phyloP scores from a whole-genome alignment of 2,113 vertebrate genomes.

The Tursiops truncatus region DNA sequence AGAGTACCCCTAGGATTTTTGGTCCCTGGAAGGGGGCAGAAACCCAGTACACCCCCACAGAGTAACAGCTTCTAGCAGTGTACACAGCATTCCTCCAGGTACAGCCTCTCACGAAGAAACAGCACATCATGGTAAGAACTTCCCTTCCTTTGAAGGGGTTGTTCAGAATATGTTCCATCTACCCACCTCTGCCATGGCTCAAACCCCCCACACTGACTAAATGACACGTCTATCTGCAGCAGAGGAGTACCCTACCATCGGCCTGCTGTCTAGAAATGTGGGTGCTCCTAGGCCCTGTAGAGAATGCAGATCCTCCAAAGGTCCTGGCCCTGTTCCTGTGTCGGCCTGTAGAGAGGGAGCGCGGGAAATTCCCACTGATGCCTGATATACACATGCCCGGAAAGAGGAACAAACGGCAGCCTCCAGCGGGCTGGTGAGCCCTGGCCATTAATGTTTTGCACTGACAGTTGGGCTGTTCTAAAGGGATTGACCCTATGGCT shows the following conservation, averaged over 20 bases:
- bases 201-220: background rate
- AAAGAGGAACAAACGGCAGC: no score
- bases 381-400: no score
- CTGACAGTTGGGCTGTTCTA: no score
- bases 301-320: no score
- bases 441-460: no score
- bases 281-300: background rate
- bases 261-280: background rate
- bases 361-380: no score
- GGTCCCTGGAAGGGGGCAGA: background rate
- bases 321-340: no score
- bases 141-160: background rate
- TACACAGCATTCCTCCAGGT: background rate
- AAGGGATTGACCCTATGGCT: no score
- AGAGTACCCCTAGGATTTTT: background rate
- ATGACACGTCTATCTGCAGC: background rate
- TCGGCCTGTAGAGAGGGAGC: no score
- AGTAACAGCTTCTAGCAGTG: background rate
- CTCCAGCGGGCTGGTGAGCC: no score
- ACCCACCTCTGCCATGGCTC: background rate
- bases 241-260: no score
- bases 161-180: background rate
- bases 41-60: background rate
- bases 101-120: background rate
- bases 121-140: background rate